Percentiles rank a stretch among this genome's conserved stretches.
These are phyloP conservation scores for Sebastes vulpes DNA, from an alignment of 2,797 vertebrate genomes.

Conservation along the genomic window DNA sequence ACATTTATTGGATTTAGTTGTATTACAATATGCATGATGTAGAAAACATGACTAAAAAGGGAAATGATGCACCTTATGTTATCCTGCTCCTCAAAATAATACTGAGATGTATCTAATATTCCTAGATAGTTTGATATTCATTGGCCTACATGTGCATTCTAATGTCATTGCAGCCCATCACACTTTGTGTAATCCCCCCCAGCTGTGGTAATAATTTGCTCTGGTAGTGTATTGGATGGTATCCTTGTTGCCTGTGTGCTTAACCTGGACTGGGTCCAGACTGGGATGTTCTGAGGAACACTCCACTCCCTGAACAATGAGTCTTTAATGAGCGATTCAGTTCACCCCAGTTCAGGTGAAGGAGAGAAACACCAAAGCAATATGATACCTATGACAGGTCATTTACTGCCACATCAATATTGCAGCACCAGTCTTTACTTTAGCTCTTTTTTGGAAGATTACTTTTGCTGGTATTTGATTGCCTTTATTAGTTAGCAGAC, in stretches of 20 bases:
- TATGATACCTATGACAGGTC: slow-evolving; percentile 77
- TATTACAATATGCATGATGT: neutral
- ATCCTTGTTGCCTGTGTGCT: slow-evolving; percentile 6
- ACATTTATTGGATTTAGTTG: neutral
- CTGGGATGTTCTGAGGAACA: slow-evolving; percentile 55
- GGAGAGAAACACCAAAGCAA: slow-evolving; percentile 70
- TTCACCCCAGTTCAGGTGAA: slow-evolving; percentile 71
- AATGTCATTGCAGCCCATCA: slow-evolving; percentile 1
- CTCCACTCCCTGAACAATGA: slow-evolving; percentile 60
- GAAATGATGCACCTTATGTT: neutral
- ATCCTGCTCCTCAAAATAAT: neutral
- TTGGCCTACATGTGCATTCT: neutral
- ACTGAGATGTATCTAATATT: neutral
- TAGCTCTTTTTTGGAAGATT: slow-evolving; percentile 8
- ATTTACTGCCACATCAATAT: slow-evolving; percentile 78
- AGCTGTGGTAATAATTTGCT: slow-evolving; percentile 28
- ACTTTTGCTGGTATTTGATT: neutral
- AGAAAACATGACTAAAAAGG: neutral
- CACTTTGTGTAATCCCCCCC: neutral
- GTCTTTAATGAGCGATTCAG: slow-evolving; percentile 71
- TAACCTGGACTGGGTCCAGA: slow-evolving; percentile 53
- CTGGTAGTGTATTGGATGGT: slow-evolving; percentile 21
- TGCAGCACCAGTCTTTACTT: slow-evolving; percentile 62
- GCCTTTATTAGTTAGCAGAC: neutral
- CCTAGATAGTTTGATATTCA: neutral